Evolutionary conservation across 2,797 vertebrate genomes (phyloP).

Genomic region (Squalus acanthias): DNA sequence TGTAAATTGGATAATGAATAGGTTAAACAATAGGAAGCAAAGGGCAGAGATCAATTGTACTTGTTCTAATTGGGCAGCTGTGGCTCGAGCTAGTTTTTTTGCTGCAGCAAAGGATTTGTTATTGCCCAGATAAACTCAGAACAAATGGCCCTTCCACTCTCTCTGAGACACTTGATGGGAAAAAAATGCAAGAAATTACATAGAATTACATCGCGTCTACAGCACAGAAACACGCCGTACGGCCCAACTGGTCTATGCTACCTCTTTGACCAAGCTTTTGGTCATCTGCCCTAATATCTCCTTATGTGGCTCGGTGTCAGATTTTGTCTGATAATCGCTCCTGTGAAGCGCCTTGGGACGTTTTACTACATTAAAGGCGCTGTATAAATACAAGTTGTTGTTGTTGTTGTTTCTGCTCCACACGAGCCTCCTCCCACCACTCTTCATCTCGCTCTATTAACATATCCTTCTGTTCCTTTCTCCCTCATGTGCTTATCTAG

Average conservation of each 20-base stretch:
- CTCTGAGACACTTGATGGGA: not conserved
- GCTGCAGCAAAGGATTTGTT: not conserved
- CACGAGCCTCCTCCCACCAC: too few relatives aligned
- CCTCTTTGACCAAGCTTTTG: too few relatives aligned
- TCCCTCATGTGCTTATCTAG: too few relatives aligned
- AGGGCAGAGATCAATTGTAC: conserved; percentile 10
- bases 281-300: too few relatives aligned
- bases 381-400: too few relatives aligned
- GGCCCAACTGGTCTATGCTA: not conserved
- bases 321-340: too few relatives aligned
- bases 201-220: not conserved
- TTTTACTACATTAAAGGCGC: too few relatives aligned
- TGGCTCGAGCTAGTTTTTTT: not conserved
- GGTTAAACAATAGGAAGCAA: not conserved
- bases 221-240: not conserved
- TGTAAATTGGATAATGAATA: conserved; percentile 26
- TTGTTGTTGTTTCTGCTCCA: too few relatives aligned
- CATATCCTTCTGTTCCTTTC: too few relatives aligned
- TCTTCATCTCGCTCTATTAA: too few relatives aligned
- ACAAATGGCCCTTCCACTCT: not conserved
- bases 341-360: too few relatives aligned
- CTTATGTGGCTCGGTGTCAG: too few relatives aligned
- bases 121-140: not conserved
- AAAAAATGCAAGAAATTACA: not conserved
- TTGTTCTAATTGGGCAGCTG: conserved; percentile 17